Percentiles rank a stretch among this genome's conserved stretches.
Evolutionary conservation across 2,797 vertebrate species (phyloP).

Genomic region (Danio tinwini): DNA sequence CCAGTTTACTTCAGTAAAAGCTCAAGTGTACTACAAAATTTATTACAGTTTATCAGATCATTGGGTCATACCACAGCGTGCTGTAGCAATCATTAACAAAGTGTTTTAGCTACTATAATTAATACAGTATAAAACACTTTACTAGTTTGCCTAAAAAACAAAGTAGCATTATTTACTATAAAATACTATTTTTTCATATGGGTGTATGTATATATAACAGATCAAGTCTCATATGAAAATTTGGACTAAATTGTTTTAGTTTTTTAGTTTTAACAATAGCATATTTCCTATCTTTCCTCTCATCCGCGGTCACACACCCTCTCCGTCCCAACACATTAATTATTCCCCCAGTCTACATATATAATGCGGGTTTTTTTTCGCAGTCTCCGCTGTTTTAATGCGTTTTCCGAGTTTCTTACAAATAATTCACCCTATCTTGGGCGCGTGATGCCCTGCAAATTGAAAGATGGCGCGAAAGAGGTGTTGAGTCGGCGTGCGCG

Average conservation of each 20-base stretch:
- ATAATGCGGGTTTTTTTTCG: conserved; percentile 2
- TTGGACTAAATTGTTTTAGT: neutral
- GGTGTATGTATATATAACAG: too few relatives aligned
- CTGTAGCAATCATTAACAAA: too few relatives aligned
- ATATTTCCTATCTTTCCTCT: neutral
- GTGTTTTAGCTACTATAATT: too few relatives aligned
- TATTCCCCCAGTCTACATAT: conserved; percentile 27
- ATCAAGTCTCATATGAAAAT: too few relatives aligned
- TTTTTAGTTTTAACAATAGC: neutral
- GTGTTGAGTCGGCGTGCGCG: conserved; percentile 27
- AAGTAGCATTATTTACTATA: too few relatives aligned
- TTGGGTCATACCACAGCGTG: too few relatives aligned
- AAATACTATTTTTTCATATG: too few relatives aligned
- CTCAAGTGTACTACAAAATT: too few relatives aligned
- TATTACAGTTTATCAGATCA: too few relatives aligned
- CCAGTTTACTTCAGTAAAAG: too few relatives aligned
- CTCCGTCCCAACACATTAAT: conserved; percentile 36
- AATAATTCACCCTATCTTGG: conserved; percentile 54
- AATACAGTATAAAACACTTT: too few relatives aligned
- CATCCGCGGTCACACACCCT: neutral
- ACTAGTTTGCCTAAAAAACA: too few relatives aligned
- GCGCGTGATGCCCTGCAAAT: conserved; percentile 53
- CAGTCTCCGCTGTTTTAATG: conserved; percentile 43
- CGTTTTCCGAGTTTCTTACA: conserved; percentile 59
- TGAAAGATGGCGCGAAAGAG: conserved; percentile 48